These are phyloP conservation scores for Oceanodroma leucorhoa DNA, from an alignment of 2,797 vertebrate genomes.

Conservation along the genomic window DNA sequence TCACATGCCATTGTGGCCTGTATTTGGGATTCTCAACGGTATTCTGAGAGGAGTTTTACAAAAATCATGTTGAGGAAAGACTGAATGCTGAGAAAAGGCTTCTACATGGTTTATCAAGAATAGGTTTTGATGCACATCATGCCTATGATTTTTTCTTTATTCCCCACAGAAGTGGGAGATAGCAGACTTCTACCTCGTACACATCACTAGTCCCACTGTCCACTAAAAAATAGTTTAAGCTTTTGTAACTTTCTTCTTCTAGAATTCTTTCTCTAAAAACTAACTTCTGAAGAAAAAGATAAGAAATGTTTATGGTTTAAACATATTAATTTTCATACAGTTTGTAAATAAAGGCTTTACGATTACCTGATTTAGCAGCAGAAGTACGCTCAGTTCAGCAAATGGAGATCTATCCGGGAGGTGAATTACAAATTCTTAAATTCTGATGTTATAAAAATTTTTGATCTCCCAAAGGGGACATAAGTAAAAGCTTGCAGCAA, in stretches of 20 bases:
- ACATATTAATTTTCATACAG: not conserved
- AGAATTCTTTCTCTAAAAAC: not conserved
- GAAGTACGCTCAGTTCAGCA: not conserved
- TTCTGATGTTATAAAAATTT: constrained; percentile 3
- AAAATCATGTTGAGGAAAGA: not conserved
- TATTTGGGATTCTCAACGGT: not conserved
- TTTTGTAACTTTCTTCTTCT: not conserved
- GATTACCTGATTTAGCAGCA: not conserved
- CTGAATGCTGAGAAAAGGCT: not conserved
- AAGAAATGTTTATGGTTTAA: not conserved
- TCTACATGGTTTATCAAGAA: not conserved
- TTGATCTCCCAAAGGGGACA: not conserved
- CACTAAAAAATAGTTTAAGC: not conserved
- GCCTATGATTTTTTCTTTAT: not conserved
- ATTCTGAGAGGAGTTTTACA: not conserved
- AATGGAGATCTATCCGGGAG: not conserved
- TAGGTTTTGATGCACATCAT: not conserved
- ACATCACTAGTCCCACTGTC: no score
- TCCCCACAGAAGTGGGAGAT: not conserved
- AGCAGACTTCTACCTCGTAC: not conserved
- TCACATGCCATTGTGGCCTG: not conserved
- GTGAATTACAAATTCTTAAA: not conserved
- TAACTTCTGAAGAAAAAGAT: not conserved
- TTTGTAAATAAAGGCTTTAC: not conserved
- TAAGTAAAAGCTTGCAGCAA: constrained; percentile 29